phyloP scores from a whole-genome alignment of 2,113 vertebrate species.

The Lamprotornis superbus region DNA sequence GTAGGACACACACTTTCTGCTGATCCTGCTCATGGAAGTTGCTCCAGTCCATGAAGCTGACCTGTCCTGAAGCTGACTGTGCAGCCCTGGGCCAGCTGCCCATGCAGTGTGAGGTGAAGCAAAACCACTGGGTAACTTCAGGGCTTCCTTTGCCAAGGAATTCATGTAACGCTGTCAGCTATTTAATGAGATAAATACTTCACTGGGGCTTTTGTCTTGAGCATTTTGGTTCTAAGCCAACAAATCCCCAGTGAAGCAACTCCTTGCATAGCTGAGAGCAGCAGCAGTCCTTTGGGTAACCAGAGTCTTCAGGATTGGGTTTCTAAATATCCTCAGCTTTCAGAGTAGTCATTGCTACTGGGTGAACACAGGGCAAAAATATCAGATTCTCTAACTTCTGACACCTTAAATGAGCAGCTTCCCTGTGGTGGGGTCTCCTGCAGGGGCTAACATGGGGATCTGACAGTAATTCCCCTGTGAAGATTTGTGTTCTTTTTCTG shows the following conservation, averaged over 20 bases:
- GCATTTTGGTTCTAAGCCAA: conserved; percentile 12
- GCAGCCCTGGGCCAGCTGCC: not conserved
- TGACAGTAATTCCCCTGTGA: not conserved
- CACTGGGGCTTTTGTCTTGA: conserved; percentile 46
- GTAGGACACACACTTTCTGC: not conserved
- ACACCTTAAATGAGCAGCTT: not conserved
- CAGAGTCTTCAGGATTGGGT: not conserved
- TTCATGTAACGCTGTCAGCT: conserved; percentile 24
- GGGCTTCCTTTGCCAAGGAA: conserved; percentile 38
- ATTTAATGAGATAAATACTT: conserved; percentile 49
- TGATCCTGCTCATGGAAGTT: not conserved
- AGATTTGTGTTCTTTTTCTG: not conserved
- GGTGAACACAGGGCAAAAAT: not conserved
- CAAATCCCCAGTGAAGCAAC: not conserved
- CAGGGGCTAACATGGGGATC: not conserved
- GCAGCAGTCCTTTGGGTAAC: not conserved
- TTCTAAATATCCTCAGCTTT: not conserved
- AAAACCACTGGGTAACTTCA: not conserved
- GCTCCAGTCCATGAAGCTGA: not conserved
- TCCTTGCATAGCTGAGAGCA: conserved; percentile 13
- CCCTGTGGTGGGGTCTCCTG: not conserved
- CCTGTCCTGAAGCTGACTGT: not conserved
- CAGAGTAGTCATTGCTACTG: not conserved
- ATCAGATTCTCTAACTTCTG: not conserved
- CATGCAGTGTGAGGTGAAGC: not conserved